A percentile compares a stretch with the other conserved stretches of the same genome.
Conservation (phyloP, 2,113 vertebrate genomes). For the Microcebus tavaratra region DNA sequence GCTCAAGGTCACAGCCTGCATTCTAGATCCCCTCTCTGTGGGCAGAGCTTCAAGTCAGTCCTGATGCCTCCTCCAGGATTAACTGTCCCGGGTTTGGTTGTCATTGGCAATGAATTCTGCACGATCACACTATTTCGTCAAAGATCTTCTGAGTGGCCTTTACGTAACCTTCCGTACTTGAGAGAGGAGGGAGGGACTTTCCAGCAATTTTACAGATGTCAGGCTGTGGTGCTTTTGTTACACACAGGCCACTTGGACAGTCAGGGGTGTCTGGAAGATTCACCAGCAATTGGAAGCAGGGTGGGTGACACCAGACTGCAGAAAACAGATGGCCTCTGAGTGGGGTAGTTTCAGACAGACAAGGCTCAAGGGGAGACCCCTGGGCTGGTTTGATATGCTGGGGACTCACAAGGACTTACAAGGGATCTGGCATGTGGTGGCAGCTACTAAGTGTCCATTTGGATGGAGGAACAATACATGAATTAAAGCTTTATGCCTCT, state of each 20-base stretch:
- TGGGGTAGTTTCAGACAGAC: rapidly evolving
- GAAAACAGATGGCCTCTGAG: background rate
- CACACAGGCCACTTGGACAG: background rate
- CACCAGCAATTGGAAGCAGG: background rate
- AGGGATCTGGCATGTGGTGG: too few relatives aligned
- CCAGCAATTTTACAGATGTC: background rate
- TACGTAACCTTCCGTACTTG: slow-evolving; percentile 74
- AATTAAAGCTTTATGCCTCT: background rate
- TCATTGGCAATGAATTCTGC: slow-evolving; percentile 66
- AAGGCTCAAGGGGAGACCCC: background rate
- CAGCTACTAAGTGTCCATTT: background rate
- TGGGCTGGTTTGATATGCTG: background rate
- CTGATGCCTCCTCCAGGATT: slow-evolving; percentile 75
- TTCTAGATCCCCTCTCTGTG: slow-evolving; percentile 52
- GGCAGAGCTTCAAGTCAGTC: slow-evolving; percentile 61
- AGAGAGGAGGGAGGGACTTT: background rate
- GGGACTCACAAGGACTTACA: background rate
- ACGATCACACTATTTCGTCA: slow-evolving; percentile 56
- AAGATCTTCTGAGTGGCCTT: slow-evolving; percentile 76
- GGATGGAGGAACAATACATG: background rate
- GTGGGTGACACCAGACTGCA: background rate
- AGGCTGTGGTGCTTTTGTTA: background rate
- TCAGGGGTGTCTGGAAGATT: background rate
- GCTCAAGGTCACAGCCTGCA: slow-evolving; percentile 83
- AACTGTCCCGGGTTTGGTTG: slow-evolving; percentile 56